phyloP scores from a whole-genome alignment of 2,797 vertebrate genomes.

The Anabas testudineus region DNA sequence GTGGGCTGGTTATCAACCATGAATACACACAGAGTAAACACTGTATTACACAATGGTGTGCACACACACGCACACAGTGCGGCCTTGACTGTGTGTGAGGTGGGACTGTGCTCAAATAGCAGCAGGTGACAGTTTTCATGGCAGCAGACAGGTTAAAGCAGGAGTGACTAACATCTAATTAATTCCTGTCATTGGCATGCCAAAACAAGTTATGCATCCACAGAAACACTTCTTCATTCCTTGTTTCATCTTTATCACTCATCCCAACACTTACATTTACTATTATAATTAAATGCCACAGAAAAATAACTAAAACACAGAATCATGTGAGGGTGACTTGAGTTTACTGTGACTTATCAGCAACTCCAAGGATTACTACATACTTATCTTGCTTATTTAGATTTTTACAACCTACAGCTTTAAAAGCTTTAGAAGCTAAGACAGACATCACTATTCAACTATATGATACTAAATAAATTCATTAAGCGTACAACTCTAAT shows the following conservation, averaged over 20 bases:
- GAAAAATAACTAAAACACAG: no score
- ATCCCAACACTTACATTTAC: neutral
- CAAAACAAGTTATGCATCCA: conserved; percentile 3
- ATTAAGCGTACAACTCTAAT: neutral
- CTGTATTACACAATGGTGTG: conserved; percentile 21
- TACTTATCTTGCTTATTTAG: neutral
- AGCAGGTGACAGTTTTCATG: conserved; percentile 21
- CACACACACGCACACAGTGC: conserved; percentile 31
- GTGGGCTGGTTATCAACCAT: conserved; percentile 64
- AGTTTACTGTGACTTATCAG: conserved; percentile 1
- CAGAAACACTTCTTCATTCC: no score
- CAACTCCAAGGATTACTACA: neutral
- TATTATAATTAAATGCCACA: neutral
- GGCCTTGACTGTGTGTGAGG: conserved; percentile 55
- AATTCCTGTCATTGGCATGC: neutral
- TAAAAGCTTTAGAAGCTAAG: neutral
- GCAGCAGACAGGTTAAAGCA: conserved; percentile 32
- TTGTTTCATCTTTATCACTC: neutral
- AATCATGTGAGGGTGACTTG: neutral
- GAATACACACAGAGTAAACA: conserved; percentile 66
- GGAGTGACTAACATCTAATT: conserved; percentile 16
- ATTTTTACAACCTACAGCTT: conserved; percentile 16
- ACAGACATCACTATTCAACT: neutral
- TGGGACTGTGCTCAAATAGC: conserved; percentile 49
- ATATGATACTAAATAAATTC: conserved; percentile 1